Base-by-base conservation (phyloP, 2,113 vertebrate genomes). In the Mormyrus iriodes region DNA sequence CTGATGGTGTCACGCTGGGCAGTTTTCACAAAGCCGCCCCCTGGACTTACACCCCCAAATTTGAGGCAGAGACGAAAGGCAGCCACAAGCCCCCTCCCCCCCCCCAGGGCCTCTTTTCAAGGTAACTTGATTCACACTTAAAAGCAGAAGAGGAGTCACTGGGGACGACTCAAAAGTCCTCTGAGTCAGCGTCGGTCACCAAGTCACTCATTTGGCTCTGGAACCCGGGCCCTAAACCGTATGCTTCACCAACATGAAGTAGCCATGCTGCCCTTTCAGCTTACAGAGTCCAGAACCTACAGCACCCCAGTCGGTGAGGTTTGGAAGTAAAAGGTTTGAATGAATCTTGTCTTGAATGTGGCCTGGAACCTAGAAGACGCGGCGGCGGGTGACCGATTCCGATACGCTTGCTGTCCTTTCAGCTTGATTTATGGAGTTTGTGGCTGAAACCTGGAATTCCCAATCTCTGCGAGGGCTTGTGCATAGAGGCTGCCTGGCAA, bases 391-490 rank as follows among this genome's bases (percentile, higher is more conserved):
- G 21, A 88, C 49, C 4, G n/a, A 58, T 85, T 49, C 85, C 46
- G 42, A 86, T 69, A 88, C 87, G 89, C 53, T 12, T 79, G 87
- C 93, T 92, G 91, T 21, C 17, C 94, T 92, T 95, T 94, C 94
- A 93, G 91, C 93, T 92, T 35, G 82, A 91, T 94, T 94, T 93
- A 94, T 51, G 89, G 91, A 91, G 92, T 91, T 92, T 90, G 89
- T 91, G 92, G 88, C 76, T 90, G 87, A 44, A 2, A 93, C 92
- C 92, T 15, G 52, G 86, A 61, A 87, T 87, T 61, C 35, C 31
- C 42, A 9, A 35, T 10, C 10, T n/a, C 35, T 15, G 27, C 27
- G 35, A 35, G 39, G 21, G 86, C 52, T 58, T 1, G 0, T 61
- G 53, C 53, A 44, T 19, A 31, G 13, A 61, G 17, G 13, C 46